These are phyloP conservation scores for Thamnophis sirtalis DNA, from an alignment of 2,113 vertebrate species.

Conservation along the genomic window DNA sequence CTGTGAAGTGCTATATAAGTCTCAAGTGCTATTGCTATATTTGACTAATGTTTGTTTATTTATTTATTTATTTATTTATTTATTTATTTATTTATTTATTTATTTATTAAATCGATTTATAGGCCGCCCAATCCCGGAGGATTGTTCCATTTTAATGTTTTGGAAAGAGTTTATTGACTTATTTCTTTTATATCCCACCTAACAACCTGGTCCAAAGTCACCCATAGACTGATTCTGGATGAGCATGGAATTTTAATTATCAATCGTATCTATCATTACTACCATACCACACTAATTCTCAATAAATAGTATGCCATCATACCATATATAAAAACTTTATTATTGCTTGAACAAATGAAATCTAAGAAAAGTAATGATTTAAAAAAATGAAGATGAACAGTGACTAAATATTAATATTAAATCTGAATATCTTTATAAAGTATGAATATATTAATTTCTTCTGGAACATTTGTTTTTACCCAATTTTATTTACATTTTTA, in stretches of 20 bases:
- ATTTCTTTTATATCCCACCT: background rate
- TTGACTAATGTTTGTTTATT: background rate
- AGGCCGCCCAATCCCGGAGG: too few species aligned
- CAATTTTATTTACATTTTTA: constrained; percentile 59
- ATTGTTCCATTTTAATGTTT: background rate
- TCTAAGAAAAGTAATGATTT: background rate
- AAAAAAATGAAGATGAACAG: background rate
- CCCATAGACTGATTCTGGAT: background rate
- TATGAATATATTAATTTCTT: background rate
- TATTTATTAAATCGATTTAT: too few species aligned
- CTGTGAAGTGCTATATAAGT: background rate
- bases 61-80: background rate
- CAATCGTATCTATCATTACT: background rate
- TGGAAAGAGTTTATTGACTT: background rate
- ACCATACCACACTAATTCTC: background rate
- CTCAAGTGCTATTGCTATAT: background rate
- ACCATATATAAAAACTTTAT: background rate
- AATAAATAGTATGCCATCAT: background rate
- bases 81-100: background rate
- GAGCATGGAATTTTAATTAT: background rate
- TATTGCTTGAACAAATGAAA: background rate
- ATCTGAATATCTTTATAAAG: background rate
- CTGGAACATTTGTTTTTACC: background rate
- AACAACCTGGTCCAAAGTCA: background rate
- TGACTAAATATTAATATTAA: background rate